These are phyloP conservation scores for Deroplatys truncata DNA, from an alignment of 2,888 invertebrate genomes.

Conservation along the genomic window DNA sequence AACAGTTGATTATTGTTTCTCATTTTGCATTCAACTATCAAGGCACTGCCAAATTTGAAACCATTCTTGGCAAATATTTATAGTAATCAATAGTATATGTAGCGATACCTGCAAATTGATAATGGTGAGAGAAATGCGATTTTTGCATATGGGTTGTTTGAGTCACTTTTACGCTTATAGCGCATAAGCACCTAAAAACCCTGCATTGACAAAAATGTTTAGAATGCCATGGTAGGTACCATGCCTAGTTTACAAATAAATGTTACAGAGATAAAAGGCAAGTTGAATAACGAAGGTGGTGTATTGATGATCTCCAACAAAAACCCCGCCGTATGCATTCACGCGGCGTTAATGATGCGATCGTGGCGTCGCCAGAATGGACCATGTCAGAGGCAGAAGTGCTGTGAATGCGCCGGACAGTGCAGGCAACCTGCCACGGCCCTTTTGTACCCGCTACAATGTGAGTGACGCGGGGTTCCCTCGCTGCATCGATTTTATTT, in stretches of 20 bases:
- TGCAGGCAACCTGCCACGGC: neutral
- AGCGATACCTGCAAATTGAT: too few relatives aligned
- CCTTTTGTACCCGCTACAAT: neutral
- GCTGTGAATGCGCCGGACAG: neutral
- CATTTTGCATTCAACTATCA: too few relatives aligned
- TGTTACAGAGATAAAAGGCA: neutral
- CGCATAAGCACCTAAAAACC: too few relatives aligned
- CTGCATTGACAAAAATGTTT: too few relatives aligned
- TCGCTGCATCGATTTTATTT: neutral
- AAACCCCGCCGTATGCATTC: neutral
- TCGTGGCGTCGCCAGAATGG: slow-evolving; percentile 13
- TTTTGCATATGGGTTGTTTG: too few relatives aligned
- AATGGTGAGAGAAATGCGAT: too few relatives aligned
- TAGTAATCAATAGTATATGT: too few relatives aligned
- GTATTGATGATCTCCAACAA: neutral
- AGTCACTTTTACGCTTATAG: too few relatives aligned
- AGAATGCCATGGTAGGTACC: neutral
- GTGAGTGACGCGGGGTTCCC: neutral
- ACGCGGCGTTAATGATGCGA: slow-evolving; percentile 19
- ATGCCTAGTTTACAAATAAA: neutral
- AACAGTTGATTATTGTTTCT: too few relatives aligned
- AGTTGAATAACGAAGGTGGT: neutral
- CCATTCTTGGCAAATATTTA: too few relatives aligned
- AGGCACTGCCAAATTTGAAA: too few relatives aligned
- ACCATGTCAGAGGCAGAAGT: slow-evolving; percentile 17